These are phyloP conservation scores for Heliconius melpomene DNA, from an alignment of 1,140 invertebrate species.

Conservation along the genomic window DNA sequence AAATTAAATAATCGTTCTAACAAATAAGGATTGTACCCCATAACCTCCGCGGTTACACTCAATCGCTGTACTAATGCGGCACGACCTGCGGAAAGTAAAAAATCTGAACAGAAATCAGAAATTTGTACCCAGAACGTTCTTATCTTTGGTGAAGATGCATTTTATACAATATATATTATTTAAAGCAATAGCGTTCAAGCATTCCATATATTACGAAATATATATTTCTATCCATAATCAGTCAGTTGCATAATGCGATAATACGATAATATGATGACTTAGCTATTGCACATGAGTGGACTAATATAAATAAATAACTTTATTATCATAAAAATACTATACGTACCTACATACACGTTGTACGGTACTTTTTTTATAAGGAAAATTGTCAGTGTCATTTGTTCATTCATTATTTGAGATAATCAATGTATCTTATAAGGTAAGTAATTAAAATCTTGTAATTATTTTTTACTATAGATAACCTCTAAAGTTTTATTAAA, in stretches of 20 bases:
- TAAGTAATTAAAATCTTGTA: too few relatives aligned
- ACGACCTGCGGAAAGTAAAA: not conserved
- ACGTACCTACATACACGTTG: not conserved
- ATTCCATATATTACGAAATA: not conserved
- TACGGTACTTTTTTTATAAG: not conserved
- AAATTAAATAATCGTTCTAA: too few relatives aligned
- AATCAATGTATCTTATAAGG: too few relatives aligned
- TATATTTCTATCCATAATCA: not conserved
- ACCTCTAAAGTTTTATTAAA: too few relatives aligned
- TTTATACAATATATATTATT: slow-evolving; percentile 7
- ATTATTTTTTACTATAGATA: too few relatives aligned
- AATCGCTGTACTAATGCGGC: not conserved
- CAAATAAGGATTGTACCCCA: too few relatives aligned
- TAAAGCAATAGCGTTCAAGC: not conserved
- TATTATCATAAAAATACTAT: slow-evolving; percentile 4
- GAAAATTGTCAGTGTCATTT: too few relatives aligned
- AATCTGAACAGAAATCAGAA: not conserved
- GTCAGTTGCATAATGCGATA: slow-evolving; percentile 9
- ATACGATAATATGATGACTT: not conserved
- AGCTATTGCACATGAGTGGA: not conserved
- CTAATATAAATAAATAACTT: not conserved
- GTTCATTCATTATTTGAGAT: too few relatives aligned
- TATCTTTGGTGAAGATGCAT: not conserved
- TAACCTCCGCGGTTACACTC: too few relatives aligned
- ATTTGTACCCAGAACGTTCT: not conserved